Evolutionary conservation across 2,113 vertebrate species (phyloP).

Genomic region (Tiliqua scincoides): DNA sequence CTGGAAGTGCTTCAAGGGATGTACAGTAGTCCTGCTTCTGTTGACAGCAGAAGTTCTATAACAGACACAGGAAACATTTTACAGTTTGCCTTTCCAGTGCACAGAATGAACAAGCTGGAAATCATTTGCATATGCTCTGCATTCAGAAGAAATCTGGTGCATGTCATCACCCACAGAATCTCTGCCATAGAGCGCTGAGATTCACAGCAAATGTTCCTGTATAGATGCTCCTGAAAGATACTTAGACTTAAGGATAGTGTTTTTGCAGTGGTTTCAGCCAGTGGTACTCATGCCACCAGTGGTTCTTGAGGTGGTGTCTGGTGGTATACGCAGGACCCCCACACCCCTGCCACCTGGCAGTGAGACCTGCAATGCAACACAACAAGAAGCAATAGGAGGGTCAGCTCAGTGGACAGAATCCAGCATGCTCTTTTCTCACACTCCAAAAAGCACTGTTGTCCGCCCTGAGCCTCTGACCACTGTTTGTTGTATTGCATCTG

Average conservation of each 20-base stretch:
- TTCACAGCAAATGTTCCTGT: background rate
- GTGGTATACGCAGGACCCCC: too few relatives aligned
- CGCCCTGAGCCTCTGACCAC: too few relatives aligned
- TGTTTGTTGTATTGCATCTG: too few relatives aligned
- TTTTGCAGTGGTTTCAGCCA: too few relatives aligned
- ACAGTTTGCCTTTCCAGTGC: background rate
- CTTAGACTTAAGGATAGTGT: background rate
- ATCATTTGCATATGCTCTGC: background rate
- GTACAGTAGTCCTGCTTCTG: background rate
- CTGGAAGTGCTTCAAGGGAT: background rate
- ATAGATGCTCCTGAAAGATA: background rate
- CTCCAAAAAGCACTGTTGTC: too few relatives aligned
- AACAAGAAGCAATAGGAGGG: too few relatives aligned
- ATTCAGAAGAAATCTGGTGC: background rate
- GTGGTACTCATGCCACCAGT: too few relatives aligned
- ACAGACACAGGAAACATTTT: background rate
- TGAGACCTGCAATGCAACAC: too few relatives aligned
- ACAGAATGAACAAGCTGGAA: background rate
- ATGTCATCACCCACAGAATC: background rate
- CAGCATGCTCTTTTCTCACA: too few relatives aligned
- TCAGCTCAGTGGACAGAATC: too few relatives aligned
- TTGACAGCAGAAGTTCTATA: background rate
- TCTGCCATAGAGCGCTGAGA: background rate
- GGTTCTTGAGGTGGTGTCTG: too few relatives aligned
- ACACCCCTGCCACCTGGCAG: too few relatives aligned